phyloP scores from a whole-genome alignment of 2,113 vertebrate species.

The Oceanodroma tethys region DNA sequence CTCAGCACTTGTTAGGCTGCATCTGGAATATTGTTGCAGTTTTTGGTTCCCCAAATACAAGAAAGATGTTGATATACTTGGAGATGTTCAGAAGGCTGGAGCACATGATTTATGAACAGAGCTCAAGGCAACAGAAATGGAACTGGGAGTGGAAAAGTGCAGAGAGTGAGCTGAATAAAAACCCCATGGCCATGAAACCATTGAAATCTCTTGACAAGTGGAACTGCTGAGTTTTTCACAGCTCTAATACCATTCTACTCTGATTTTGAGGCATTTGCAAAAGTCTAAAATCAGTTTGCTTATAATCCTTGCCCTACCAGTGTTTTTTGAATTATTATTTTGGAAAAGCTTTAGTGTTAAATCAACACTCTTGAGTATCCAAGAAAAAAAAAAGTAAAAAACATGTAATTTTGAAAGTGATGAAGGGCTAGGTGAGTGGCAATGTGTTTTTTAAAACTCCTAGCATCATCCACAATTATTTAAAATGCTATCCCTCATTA shows the following conservation, averaged over 20 bases:
- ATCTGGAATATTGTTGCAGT: neutral
- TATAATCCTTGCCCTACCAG: neutral
- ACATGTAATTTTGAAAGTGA: neutral
- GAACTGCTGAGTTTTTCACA: neutral
- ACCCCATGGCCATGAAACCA: fast-evolving
- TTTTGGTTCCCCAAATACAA: neutral
- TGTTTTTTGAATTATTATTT: neutral
- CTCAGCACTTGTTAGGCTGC: neutral
- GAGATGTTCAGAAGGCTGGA: neutral
- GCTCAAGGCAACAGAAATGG: neutral
- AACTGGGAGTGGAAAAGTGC: neutral
- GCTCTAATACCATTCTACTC: neutral
- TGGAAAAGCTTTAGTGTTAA: neutral
- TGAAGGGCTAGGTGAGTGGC: neutral
- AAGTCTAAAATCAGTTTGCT: neutral
- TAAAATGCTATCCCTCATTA: neutral
- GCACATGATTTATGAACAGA: neutral
- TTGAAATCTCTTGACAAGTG: neutral
- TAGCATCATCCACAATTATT: neutral
- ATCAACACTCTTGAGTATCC: neutral
- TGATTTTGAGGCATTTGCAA: neutral
- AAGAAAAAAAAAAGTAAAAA: neutral
- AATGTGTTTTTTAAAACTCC: neutral
- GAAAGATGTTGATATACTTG: neutral
- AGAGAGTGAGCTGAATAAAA: neutral